A percentile compares a stretch with the other conserved stretches of the same genome.
phyloP scores from a whole-genome alignment of 2,888 invertebrate genomes.

The Apantesis nais region DNA sequence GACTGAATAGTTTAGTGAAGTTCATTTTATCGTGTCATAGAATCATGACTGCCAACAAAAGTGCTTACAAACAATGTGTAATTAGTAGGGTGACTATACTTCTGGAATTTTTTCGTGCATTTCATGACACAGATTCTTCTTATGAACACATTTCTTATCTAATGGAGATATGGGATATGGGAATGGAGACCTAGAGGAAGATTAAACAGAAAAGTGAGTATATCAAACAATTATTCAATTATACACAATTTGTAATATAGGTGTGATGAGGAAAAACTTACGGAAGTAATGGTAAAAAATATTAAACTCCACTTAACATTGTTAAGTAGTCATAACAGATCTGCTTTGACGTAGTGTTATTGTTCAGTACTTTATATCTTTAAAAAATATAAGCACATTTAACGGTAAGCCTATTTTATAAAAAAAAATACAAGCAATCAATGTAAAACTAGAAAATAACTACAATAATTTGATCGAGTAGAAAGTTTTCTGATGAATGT shows the following conservation, averaged over 20 bases:
- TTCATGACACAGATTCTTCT: not conserved
- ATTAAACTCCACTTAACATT: not conserved
- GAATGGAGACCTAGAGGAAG: not conserved
- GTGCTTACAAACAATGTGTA: constrained; percentile 33
- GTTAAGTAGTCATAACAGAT: not conserved
- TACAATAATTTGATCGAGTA: too few relatives aligned
- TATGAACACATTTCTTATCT: not conserved
- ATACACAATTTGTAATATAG: not conserved
- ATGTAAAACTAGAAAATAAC: too few relatives aligned
- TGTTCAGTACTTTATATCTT: not conserved
- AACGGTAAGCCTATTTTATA: not conserved
- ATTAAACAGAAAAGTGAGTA: not conserved
- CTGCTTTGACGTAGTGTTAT: not conserved
- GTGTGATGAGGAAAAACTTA: not conserved
- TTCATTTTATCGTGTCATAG: constrained; percentile 45
- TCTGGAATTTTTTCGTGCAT: not conserved
- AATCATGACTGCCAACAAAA: constrained; percentile 50
- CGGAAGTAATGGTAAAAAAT: not conserved
- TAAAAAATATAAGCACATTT: not conserved
- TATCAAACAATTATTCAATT: not conserved
- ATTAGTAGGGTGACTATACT: constrained; percentile 21
- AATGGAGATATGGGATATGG: too few relatives aligned
- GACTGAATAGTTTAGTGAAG: constrained; percentile 43
- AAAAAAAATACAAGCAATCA: not conserved
- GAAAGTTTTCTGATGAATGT: too few relatives aligned